These are phyloP conservation scores for Steatornis caripensis DNA, from an alignment of 2,113 vertebrate species.

Conservation along the genomic window DNA sequence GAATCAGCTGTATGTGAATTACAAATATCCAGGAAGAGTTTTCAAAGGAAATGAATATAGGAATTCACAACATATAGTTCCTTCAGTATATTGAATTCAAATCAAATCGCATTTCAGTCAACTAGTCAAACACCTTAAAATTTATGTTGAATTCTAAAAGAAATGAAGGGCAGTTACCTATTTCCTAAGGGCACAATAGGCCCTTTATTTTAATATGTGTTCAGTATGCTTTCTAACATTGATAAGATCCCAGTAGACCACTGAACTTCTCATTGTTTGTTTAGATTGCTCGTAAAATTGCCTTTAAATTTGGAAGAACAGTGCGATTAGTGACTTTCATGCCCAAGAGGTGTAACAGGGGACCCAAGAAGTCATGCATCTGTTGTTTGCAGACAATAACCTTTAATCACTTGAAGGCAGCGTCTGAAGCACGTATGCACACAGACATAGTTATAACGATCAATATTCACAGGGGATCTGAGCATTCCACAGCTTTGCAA, in stretches of 20 bases:
- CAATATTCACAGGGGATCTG: not conserved
- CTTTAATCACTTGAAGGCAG: not conserved
- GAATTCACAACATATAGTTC: not conserved
- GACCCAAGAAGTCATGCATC: not conserved
- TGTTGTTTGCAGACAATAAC: not conserved
- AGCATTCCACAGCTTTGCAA: not conserved
- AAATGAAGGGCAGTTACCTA: not conserved
- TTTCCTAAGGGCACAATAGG: not conserved
- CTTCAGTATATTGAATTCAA: not conserved
- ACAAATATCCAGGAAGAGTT: not conserved
- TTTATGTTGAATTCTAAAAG: not conserved
- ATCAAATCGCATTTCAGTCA: not conserved
- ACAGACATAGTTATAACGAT: not conserved
- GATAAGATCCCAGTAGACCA: not conserved
- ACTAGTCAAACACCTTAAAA: not conserved
- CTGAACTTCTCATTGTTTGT: not conserved
- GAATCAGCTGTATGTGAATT: not conserved
- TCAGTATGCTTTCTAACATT: not conserved
- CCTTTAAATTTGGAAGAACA: not conserved
- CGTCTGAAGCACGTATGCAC: not conserved
- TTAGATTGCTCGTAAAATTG: not conserved
- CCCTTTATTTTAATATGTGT: not conserved
- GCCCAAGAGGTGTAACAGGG: not conserved
- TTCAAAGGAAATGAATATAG: not conserved
- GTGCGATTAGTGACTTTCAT: not conserved